Conservation (phyloP, 2,113 vertebrate genomes). For the Hypanus sabinus region DNA sequence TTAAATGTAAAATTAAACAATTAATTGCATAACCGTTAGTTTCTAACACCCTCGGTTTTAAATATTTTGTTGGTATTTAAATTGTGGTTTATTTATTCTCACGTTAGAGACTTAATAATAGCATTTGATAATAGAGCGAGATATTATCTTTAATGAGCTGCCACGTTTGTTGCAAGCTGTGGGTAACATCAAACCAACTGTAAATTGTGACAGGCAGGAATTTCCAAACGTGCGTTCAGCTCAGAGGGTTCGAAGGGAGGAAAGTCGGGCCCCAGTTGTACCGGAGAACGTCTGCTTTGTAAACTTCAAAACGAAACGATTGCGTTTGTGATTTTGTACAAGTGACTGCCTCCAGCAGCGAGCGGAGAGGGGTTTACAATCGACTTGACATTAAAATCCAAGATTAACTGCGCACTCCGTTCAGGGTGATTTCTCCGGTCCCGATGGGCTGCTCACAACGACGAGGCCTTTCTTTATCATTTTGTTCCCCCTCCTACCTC, state of each 20-base stretch:
- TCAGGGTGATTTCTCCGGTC: background rate
- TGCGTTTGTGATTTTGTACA: background rate
- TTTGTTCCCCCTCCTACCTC: slow-evolving; percentile 45
- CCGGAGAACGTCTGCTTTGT: background rate
- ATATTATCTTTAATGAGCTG: background rate
- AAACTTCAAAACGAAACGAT: background rate
- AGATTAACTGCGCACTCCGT: background rate
- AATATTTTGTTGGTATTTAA: background rate
- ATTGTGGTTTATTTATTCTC: too few species aligned
- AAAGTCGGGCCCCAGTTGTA: background rate
- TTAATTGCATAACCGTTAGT: background rate
- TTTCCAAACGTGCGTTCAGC: background rate
- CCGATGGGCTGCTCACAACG: slow-evolving; percentile 64
- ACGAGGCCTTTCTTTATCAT: slow-evolving; percentile 52
- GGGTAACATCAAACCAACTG: background rate
- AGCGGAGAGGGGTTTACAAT: background rate
- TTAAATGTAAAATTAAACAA: background rate
- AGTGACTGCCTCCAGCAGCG: too few species aligned
- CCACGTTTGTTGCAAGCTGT: background rate
- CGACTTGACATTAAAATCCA: background rate
- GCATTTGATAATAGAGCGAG: background rate
- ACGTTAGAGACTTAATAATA: background rate
- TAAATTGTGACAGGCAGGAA: background rate
- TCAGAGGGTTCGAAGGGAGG: background rate
- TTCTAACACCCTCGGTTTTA: background rate